A percentile compares a stretch with the other conserved stretches of the same genome.
Conservation (phyloP, 2,113 vertebrate species). For the Odocoileus hemionus region DNA sequence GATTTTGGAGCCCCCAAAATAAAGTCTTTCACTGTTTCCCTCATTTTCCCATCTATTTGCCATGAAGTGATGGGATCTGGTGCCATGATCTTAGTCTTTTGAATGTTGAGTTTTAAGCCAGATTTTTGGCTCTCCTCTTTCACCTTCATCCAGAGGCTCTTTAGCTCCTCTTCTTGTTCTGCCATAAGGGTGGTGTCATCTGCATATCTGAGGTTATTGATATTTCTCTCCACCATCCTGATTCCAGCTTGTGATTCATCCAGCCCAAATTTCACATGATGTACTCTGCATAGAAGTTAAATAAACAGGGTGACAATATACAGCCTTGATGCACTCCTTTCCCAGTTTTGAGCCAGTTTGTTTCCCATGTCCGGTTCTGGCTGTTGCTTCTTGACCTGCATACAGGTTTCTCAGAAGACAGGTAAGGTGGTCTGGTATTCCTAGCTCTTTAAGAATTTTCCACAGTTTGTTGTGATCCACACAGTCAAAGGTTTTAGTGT, state of each 20-base stretch:
- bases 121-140: neutral
- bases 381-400: neutral
- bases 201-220: neutral
- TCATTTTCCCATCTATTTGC: neutral
- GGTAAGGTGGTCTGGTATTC: neutral
- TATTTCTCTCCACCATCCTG: fast-evolving
- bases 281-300: neutral
- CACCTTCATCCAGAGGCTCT: neutral
- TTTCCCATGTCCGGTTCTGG: neutral
- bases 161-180: neutral
- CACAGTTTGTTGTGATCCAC: neutral
- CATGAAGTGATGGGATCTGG: neutral
- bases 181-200: neutral
- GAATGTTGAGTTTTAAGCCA: neutral
- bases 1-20: neutral
- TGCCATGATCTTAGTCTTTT: neutral
- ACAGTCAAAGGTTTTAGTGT: neutral
- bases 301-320: neutral
- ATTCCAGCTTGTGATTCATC: neutral
- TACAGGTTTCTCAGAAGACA: neutral
- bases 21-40: neutral
- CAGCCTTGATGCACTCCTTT: neutral
- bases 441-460: neutral
- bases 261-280: neutral
- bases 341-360: neutral